phyloP scores from a whole-genome alignment of 2,888 invertebrate genomes.

The Clunio marinus region DNA sequence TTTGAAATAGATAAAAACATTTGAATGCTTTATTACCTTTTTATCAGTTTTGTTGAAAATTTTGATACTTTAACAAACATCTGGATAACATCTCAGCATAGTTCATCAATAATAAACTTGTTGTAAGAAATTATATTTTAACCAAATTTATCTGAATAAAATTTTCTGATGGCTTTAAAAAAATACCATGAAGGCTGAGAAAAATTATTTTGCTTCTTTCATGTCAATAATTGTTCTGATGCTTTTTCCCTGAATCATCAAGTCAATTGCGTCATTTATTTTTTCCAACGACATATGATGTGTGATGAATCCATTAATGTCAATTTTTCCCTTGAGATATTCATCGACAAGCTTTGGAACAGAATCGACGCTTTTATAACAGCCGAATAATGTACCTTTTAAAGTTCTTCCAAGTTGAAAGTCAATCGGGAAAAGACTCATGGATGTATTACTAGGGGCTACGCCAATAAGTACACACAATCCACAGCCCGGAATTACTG shows the following conservation, averaged over 20 bases:
- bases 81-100: too few relatives aligned
- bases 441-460: conserved; percentile 87
- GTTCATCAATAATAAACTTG: too few relatives aligned
- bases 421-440: conserved; percentile 89
- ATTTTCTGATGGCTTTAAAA: too few relatives aligned
- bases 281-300: conserved; percentile 67
- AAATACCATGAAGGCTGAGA: too few relatives aligned
- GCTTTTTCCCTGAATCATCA: conserved; percentile 73
- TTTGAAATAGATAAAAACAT: too few relatives aligned
- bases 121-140: too few relatives aligned
- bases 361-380: conserved; percentile 86
- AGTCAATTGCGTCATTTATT: conserved; percentile 82
- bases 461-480: conserved; percentile 89
- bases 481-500: conserved; percentile 94
- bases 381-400: conserved; percentile 85
- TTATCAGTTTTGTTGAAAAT: too few relatives aligned
- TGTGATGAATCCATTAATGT: conserved; percentile 82
- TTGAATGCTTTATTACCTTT: too few relatives aligned
- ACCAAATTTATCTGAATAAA: too few relatives aligned
- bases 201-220: too few relatives aligned
- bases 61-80: too few relatives aligned
- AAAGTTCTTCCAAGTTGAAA: conserved; percentile 90
- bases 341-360: conserved; percentile 80
- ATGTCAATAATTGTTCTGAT: conserved; percentile 52
- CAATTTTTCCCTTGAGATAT: conserved; percentile 70